Percentiles rank a stretch among this genome's conserved stretches.
Conservation (phyloP, 2,888 invertebrate species). For the Eristalis arbustorum region DNA sequence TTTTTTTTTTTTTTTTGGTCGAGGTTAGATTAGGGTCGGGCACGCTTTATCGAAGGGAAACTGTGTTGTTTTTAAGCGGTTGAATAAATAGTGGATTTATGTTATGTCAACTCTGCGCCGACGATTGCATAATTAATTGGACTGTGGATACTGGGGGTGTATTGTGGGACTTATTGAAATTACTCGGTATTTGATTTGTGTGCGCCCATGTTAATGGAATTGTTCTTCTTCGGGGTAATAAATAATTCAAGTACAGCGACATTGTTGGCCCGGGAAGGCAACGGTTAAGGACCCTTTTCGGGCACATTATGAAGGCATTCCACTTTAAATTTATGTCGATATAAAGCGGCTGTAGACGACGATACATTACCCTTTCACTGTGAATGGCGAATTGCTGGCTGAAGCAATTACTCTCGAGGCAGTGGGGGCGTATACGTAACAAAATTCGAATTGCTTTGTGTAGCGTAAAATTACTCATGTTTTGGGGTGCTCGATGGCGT, state of each 20-base stretch:
- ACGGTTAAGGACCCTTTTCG: not conserved
- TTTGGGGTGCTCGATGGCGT: too few species aligned
- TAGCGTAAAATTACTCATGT: too few species aligned
- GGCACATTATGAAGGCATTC: too few species aligned
- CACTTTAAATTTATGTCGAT: not conserved
- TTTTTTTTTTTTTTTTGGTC: too few species aligned
- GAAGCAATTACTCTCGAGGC: not conserved
- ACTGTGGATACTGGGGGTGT: not conserved
- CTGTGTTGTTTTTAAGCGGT: conserved; percentile 46
- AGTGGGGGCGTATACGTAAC: not conserved
- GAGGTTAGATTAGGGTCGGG: conserved; percentile 55
- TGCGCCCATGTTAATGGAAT: not conserved
- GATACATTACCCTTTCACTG: not conserved
- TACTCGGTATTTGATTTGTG: conserved; percentile 17
- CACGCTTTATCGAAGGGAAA: conserved; percentile 50
- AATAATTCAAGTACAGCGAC: not conserved
- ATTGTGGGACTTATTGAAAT: conserved; percentile 19
- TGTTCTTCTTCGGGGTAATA: not conserved
- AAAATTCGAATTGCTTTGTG: not conserved
- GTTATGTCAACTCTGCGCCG: conserved; percentile 29
- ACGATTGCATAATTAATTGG: conserved; percentile 38
- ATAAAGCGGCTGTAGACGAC: not conserved
- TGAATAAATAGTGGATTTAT: conserved; percentile 40
- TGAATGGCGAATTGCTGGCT: not conserved
- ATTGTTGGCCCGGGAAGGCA: not conserved